These are phyloP conservation scores for Asteroscopus sphinx DNA, from an alignment of 2,888 invertebrate genomes.

Conservation along the genomic window DNA sequence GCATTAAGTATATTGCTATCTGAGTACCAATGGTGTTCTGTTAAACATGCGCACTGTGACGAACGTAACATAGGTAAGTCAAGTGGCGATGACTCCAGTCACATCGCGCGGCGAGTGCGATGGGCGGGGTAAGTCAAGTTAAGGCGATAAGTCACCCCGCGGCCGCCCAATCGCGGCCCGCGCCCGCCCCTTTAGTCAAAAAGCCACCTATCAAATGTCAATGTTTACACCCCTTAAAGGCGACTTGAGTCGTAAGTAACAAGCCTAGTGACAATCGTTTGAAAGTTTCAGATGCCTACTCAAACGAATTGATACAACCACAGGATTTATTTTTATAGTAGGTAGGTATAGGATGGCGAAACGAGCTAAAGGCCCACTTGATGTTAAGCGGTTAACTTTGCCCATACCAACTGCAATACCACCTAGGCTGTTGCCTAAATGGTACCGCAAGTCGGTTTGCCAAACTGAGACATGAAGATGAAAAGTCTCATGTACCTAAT, in stretches of 20 bases:
- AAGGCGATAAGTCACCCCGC: constrained; percentile 87
- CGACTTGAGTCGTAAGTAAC: constrained; percentile 20
- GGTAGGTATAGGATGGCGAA: no score
- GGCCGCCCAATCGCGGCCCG: constrained; percentile 80
- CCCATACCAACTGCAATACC: no score
- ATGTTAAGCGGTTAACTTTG: no score
- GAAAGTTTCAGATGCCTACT: no score
- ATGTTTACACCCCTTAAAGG: constrained; percentile 72
- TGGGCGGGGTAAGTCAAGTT: constrained; percentile 86
- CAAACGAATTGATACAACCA: no score
- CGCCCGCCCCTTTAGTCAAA: constrained; percentile 86
- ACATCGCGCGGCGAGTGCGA: constrained; percentile 59
- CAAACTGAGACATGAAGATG: no score
- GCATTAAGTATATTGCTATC: no score
- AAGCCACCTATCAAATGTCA: constrained; percentile 81
- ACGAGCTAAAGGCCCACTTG: no score
- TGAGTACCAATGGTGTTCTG: not conserved
- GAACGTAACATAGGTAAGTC: constrained; percentile 8
- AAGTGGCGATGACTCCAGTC: constrained; percentile 43
- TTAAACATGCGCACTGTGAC: constrained; percentile 16
- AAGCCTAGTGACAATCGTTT: not conserved
- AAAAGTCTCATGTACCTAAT: no score
- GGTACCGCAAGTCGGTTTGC: no score
- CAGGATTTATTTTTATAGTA: no score
- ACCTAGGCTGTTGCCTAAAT: no score